Evolutionary conservation across 2,888 invertebrate genomes (phyloP), one percentile per base, ranked within the genome.

Genomic region (Beris chalybata): DNA sequence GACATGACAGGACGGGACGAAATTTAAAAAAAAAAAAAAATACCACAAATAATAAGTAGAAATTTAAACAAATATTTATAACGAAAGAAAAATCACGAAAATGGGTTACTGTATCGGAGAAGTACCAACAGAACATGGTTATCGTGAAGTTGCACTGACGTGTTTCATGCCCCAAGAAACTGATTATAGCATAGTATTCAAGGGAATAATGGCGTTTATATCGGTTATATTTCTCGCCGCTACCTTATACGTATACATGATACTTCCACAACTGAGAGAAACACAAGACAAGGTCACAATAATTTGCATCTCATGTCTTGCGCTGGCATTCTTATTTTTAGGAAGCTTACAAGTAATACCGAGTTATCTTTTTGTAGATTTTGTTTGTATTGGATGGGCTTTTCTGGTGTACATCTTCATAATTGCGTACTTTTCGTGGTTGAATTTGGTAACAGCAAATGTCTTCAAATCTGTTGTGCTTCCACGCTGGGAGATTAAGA

Each of bases 391-490:
- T 48, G 22, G 22, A 15, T 48, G 1, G 48, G 87, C 84, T 12
- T 86, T 85, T 72, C 72, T 83, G 11, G 79, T 86, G 7, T 87
- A 87, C 74, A 84, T 83, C 70, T 84, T 86, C 77, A 86, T 88
- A 81, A 79, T 89, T 75, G 84, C 86, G 2, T 84, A 87, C n/a
- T 89, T 89, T 78, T 88, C 88, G 75, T 89, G 89, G 89, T 80
- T 89, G 78, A 89, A 88, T 73, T 82, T 88, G 5, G 84, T 88
- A 30, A 84, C 87, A 45, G 85, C 89, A 71, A 89, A 90, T 74
- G 84, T 89, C 64, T 89, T 86, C 83, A 83, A 85, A 72, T 82
- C 83, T 12, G 85, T 86, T 2, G 82, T 85, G 89, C 73, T 70
- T 74, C 78, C 66, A 73, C 71, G 47, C 74, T 79, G 56, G 69